A percentile compares a stretch with the other conserved stretches of the same genome.
phyloP scores from a whole-genome alignment of 1,140 invertebrate species.

The Ruditapes philippinarum region DNA sequence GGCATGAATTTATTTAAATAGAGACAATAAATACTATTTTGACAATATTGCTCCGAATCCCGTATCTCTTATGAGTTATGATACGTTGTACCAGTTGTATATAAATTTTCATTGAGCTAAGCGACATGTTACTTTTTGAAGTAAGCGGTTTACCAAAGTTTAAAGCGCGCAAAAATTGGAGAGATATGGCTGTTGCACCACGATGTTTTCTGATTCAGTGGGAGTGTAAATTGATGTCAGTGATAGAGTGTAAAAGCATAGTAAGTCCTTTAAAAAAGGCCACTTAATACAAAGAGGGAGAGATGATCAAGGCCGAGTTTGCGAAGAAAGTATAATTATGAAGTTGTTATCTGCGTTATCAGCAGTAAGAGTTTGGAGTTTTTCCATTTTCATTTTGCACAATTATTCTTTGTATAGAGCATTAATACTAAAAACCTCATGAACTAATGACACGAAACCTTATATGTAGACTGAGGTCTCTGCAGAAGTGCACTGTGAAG shows the following conservation, averaged over 20 bases:
- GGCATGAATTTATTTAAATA: constrained; percentile 28
- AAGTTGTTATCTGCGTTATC: constrained; percentile 21
- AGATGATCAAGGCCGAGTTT: constrained; percentile 17
- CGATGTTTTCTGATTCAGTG: constrained; percentile 24
- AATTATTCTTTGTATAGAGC: constrained; percentile 43
- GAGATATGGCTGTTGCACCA: constrained; percentile 24
- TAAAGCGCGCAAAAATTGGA: constrained; percentile 36
- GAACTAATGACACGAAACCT: constrained; percentile 21
- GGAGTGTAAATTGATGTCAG: constrained; percentile 35
- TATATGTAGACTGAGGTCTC: constrained; percentile 29
- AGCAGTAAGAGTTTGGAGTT: constrained; percentile 23
- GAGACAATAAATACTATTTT: constrained; percentile 24
- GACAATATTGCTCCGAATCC: constrained; percentile 25
- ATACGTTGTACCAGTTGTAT: constrained; percentile 25
- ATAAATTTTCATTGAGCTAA: constrained; percentile 40
- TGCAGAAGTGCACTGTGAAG: constrained; percentile 22
- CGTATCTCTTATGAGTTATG: constrained; percentile 25
- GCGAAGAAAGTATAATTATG: constrained; percentile 22
- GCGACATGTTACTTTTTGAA: constrained; percentile 41
- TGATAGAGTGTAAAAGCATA: constrained; percentile 36
- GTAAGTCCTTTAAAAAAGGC: constrained; percentile 43
- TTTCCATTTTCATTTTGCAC: constrained; percentile 40
- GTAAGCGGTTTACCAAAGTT: constrained; percentile 41
- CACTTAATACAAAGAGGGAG: constrained; percentile 32
- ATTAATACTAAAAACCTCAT: constrained; percentile 32